A percentile compares a stretch with the other conserved stretches of the same genome.
Evolutionary conservation across 2,888 invertebrate genomes (phyloP).

Genomic region (Cataglyphis altisquamis): DNA sequence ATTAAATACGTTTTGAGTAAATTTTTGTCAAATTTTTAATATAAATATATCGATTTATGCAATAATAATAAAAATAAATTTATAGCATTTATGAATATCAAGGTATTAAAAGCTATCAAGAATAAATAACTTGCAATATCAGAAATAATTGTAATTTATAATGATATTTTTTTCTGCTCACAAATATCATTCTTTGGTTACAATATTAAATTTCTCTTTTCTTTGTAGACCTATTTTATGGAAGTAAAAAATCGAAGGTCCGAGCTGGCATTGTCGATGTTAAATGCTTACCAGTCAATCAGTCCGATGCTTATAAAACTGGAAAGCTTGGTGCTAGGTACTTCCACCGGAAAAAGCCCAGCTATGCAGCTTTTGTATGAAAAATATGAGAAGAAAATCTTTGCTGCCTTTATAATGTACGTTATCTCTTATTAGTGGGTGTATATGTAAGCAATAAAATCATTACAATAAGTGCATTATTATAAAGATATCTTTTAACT

Average conservation of each 20-base stretch:
- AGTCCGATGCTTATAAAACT: slow-evolving; percentile 94
- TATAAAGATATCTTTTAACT: background rate
- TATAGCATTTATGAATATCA: background rate
- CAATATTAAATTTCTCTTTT: background rate
- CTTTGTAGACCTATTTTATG: slow-evolving; percentile 90
- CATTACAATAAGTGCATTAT: background rate
- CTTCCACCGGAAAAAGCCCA: slow-evolving; percentile 91
- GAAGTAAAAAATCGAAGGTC: slow-evolving; percentile 90
- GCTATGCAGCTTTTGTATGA: slow-evolving; percentile 93
- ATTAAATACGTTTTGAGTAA: background rate
- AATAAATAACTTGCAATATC: background rate
- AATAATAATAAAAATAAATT: background rate
- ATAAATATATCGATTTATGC: background rate
- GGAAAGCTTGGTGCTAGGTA: slow-evolving; percentile 93
- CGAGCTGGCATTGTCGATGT: slow-evolving; percentile 90
- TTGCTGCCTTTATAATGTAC: slow-evolving; percentile 89
- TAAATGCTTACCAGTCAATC: slow-evolving; percentile 92
- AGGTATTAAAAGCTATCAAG: background rate
- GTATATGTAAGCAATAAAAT: background rate
- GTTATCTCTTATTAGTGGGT: background rate
- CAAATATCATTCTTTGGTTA: background rate
- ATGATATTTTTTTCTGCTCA: background rate
- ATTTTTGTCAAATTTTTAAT: background rate
- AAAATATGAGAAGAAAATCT: slow-evolving; percentile 94
- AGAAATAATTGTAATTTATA: background rate